Base-by-base conservation (phyloP, 1,140 invertebrate genomes). In the Helicoverpa zea region DNA sequence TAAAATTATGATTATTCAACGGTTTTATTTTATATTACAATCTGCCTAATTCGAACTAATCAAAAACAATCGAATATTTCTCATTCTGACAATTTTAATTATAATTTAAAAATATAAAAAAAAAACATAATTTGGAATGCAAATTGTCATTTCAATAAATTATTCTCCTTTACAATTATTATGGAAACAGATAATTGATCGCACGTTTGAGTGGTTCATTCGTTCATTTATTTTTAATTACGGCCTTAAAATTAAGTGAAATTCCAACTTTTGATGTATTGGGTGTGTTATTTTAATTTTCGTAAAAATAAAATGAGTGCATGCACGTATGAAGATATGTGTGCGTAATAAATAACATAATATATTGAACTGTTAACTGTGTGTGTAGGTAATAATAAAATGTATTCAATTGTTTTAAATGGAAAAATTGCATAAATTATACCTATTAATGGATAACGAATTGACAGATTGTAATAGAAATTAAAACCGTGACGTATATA, bases 1-100 rank as follows among this genome's bases (percentile, higher is more conserved):
- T 77, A 73, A 54, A 58, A 73, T 64, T 35, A 64, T 52, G 52
- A 49, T 66, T 49, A 66, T 47, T 43, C 11, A 66, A 49, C 56
- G 58, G 16, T 35, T 35, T 43, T 54, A 64, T 52, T 66, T 77
- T 49, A 54, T 66, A 77, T 77, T 52, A 77, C 23, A 18, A 14
- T 14, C 10, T 29, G 49, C 29, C 66, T 51, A 51, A 49, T 11
- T 51, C 23, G 0, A 23, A 23, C 2, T 23, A 23, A 1, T 1
- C 23, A 23, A 23, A 23, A 23, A 23, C 0, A 23, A 2, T 23
- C 2, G n/a, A n/a, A 23, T 23, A 23, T 2, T 23, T 23, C 23
- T 23, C 23, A 23, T 23, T 23, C 23, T 23, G 23, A 2, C 2
- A 23, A 23, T 1, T 23, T 0, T 23, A 2, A 23, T 23, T 23